Evolutionary conservation across 1,140 invertebrate genomes (phyloP).

Genomic region (Pemphigus obesinymphae): DNA sequence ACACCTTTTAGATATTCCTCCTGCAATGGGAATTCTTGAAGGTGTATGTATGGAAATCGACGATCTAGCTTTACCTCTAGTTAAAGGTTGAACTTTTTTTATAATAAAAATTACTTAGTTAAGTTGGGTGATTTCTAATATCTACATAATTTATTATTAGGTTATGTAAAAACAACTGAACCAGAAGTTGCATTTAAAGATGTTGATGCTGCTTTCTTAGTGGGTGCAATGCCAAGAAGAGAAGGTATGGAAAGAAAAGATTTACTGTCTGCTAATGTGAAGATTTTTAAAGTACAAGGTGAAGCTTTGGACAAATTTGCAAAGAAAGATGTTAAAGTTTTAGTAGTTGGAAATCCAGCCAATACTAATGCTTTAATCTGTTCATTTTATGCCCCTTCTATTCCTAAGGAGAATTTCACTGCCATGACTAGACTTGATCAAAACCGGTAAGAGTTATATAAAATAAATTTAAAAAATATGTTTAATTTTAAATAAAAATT

Average conservation of each 20-base stretch:
- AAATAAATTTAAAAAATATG: not conserved
- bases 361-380: constrained; percentile 98
- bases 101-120: not conserved
- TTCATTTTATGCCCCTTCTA: constrained; percentile 93
- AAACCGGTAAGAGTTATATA: constrained; percentile 62
- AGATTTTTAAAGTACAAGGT: constrained; percentile 96
- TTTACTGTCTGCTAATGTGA: constrained; percentile 90
- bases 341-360: constrained; percentile 98
- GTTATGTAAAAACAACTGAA: constrained; percentile 81
- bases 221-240: constrained; percentile 96
- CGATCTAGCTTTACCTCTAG: constrained; percentile 91
- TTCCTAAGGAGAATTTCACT: constrained; percentile 94
- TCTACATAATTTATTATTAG: constrained; percentile 49
- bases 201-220: constrained; percentile 95
- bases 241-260: constrained; percentile 99
- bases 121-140: not conserved
- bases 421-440: constrained; percentile 98
- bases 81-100: constrained; percentile 56
- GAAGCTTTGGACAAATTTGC: constrained; percentile 88
- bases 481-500: constrained; percentile 6
- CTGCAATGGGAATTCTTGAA: constrained; percentile 89
- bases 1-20: constrained; percentile 89
- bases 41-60: constrained; percentile 96
- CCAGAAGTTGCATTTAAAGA: constrained; percentile 88
- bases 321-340: constrained; percentile 89